Evolutionary conservation across 2,113 vertebrate genomes (phyloP).

Genomic region (Elephas maximus): DNA sequence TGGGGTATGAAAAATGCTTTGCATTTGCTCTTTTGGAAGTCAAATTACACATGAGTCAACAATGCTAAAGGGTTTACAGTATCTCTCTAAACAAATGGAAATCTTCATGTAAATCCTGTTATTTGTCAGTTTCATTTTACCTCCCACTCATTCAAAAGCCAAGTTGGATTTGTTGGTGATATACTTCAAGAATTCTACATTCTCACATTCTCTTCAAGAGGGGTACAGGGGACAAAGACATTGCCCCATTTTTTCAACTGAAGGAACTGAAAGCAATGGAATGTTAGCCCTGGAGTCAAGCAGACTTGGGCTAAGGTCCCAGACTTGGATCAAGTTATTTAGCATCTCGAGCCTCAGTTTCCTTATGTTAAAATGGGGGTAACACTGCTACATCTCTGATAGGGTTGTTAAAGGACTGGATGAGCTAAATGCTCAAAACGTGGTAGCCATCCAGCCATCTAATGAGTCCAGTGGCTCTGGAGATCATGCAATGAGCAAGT

Average conservation of each 20-base stretch:
- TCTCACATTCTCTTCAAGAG: neutral
- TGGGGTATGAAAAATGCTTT: slow-evolving; percentile 55
- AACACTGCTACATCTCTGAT: neutral
- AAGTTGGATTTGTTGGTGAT: slow-evolving; percentile 16
- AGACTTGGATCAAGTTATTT: neutral
- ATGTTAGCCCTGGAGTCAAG: neutral
- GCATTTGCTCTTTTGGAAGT: slow-evolving; percentile 70
- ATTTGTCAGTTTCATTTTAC: slow-evolving; percentile 67
- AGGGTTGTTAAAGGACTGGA: neutral
- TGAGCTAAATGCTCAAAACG: neutral
- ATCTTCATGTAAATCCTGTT: slow-evolving; percentile 58
- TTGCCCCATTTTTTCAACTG: neutral
- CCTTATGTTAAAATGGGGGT: neutral
- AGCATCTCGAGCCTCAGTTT: neutral
- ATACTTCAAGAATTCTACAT: slow-evolving; percentile 10
- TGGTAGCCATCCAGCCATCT: no score
- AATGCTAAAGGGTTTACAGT: slow-evolving; percentile 31
- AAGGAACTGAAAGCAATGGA: neutral
- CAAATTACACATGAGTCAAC: slow-evolving; percentile 70
- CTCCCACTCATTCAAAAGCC: slow-evolving; percentile 55
- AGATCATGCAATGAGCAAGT: neutral
- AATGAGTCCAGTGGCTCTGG: neutral
- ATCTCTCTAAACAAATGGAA: slow-evolving; percentile 69
- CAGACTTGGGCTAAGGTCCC: neutral
- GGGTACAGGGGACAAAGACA: neutral